Evolutionary conservation across 2,113 vertebrate genomes (phyloP), one percentile per base, ranked within the genome.

Genomic region (Hippoglossus stenolepis): DNA sequence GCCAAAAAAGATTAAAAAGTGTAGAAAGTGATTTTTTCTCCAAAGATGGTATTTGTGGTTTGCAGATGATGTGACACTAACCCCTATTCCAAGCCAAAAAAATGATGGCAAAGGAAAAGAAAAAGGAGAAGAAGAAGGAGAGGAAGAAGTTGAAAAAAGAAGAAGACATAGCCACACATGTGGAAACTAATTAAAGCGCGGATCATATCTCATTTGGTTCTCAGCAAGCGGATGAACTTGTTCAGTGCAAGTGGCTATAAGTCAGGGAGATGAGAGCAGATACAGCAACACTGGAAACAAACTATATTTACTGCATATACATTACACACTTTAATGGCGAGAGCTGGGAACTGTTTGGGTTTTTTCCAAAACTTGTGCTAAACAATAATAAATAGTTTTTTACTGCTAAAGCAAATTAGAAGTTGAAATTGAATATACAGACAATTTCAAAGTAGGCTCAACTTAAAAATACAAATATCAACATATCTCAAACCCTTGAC

Each of bases 1-100:
- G 54, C 75, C 72, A 70, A 35, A 78, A 79, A 86, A 75, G 69
- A 73, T 61, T 61, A 84, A 21, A 31, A 57, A 23, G n/a, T 12
- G n/a, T 1, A 23, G 40, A 43, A 13, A 43, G 40, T 43, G 40
- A 43, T 43, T 43, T 43, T 18, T 53, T 26, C 71, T 74, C 65
- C 24, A 47, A 3, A 51, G 68, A 53, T 76, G 38, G 35, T 74
- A 75, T 76, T 70, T 85, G 31, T 66, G 60, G 20, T 69, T 78
- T 51, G 26, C 66, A 14, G 59, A 80, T 51, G 69, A 80, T 72
- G 40, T 83, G 80, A 77, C 5, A 70, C 4, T 40, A 57, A 68
- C 69, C 31, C 72, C 23, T 14, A 56, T 15, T 71, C 15, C 3
- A 12, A 43, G 63, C 12, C 38, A 73, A 77, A 31, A 67, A 35